Base-by-base conservation (phyloP, 2,888 invertebrate species). In the Lasioglossum leucozonium region DNA sequence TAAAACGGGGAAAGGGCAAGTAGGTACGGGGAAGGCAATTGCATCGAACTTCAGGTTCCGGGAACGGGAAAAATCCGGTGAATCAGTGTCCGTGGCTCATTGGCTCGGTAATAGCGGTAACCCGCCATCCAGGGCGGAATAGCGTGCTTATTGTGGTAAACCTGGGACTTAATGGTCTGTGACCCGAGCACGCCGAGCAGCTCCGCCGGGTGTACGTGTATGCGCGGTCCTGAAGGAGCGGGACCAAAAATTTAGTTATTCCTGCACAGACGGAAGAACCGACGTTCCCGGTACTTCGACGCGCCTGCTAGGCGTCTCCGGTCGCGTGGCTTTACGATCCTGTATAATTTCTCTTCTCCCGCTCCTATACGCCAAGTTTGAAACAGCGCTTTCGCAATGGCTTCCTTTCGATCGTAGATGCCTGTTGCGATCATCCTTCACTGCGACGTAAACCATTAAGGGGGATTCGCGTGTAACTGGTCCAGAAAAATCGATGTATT, bases 51-150 rank as follows among this genome's bases (percentile, higher is more conserved):
- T 81, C 80, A 74, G 87, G 84, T 89, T 93, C 93, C 92, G 93
- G 92, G 88, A 88, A 85, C 81, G 88, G 90, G 92, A 92, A 91
- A 92, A 93, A 94, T 93, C 93, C 90, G 91, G 90, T 86, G 90
- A 91, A 92, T 92, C 90, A 89, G 88, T 90, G 89, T 88, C 89
- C 92, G 89, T 90, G 94, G 94, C 93, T 94, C 94, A 95, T 95
- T 95, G 94, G 92, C 88, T 92, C 88, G 89, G 92, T 94, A 94
- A 95, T 94, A 94, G 95, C 93, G 95, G 95, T 95, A 93, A 93
- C 93, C 94, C 94, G 92, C 93, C 91, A 93, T 92, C 91, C 93
- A 91, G 90, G 84, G 88, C 91, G 88, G 88, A 91, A 91, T 87
- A 91, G 89, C 90, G 91, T 92, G 92, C 93, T 94, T 92, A 93